These are phyloP conservation scores for Xylophagus ater DNA, from an alignment of 2,888 invertebrate species.

Conservation along the genomic window DNA sequence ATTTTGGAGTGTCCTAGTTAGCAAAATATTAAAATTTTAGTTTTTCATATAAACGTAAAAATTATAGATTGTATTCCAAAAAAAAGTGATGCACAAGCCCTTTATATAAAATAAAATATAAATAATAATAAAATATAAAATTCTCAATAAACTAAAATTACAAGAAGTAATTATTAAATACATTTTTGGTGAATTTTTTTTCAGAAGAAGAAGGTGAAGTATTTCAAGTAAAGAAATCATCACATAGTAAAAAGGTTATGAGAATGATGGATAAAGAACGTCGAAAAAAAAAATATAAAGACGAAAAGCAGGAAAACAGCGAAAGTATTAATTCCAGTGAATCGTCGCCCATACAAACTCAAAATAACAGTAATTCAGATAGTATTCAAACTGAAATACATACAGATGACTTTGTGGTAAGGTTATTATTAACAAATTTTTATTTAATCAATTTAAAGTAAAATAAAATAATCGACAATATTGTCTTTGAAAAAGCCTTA, in stretches of 20 bases:
- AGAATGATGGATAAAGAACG: constrained; percentile 73
- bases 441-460: no score
- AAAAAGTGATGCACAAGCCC: no score
- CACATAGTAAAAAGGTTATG: constrained; percentile 81
- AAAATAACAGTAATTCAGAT: constrained; percentile 40
- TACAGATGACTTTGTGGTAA: constrained; percentile 58
- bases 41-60: no score
- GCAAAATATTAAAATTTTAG: background rate
- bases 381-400: constrained; percentile 56
- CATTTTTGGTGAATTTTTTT: no score
- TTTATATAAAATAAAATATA: no score
- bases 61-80: no score
- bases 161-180: constrained; percentile 2
- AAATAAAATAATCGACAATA: no score
- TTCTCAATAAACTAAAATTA: no score
- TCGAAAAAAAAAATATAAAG: constrained; percentile 33
- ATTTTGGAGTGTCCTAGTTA: background rate
- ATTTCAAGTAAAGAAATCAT: constrained; percentile 92
- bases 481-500: no score
- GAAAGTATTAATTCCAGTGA: constrained; percentile 8
- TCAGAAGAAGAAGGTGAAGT: constrained; percentile 69
- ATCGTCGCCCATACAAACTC: constrained; percentile 14
- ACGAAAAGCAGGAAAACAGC: constrained; percentile 20
- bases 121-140: constrained; percentile 1
- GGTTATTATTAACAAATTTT: constrained; percentile 41